Evolutionary conservation across 2,888 invertebrate species (phyloP).

Genomic region (Sinohyriopsis cumingii): DNA sequence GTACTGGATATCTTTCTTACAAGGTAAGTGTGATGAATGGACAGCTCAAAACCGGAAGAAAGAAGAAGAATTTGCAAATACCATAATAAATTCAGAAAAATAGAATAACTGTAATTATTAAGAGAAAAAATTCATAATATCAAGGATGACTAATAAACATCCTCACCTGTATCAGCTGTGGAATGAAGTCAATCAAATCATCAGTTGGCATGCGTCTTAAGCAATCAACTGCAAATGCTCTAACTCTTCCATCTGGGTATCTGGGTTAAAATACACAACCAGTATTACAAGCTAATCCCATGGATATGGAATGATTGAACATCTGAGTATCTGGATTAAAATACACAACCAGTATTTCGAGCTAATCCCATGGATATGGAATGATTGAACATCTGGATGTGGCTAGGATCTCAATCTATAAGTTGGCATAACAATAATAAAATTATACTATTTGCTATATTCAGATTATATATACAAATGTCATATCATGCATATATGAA

Average conservation of each 20-base stretch:
- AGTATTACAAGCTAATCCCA: neutral
- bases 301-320: neutral
- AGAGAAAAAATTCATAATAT: no score
- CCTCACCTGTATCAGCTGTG: slow-evolving; percentile 86
- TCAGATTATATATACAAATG: no score
- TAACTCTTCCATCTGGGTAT: slow-evolving; percentile 92
- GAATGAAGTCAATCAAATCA: slow-evolving; percentile 91
- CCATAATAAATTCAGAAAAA: no score
- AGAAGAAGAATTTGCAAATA: no score
- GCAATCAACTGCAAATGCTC: slow-evolving; percentile 88
- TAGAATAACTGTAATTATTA: no score
- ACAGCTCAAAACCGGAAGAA: no score
- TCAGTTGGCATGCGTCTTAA: slow-evolving; percentile 87
- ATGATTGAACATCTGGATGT: neutral
- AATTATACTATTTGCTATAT: no score
- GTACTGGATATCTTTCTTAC: no score
- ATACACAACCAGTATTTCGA: neutral
- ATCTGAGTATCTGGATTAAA: slow-evolving; percentile 87
- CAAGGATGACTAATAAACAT: neutral
- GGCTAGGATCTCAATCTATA: no score
- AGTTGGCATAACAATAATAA: no score
- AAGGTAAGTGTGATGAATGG: no score
- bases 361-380: neutral
- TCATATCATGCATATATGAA: no score
- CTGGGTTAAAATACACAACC: slow-evolving; percentile 73